Conservation (phyloP, 2,113 vertebrate species). For the Danio rerio region DNA sequence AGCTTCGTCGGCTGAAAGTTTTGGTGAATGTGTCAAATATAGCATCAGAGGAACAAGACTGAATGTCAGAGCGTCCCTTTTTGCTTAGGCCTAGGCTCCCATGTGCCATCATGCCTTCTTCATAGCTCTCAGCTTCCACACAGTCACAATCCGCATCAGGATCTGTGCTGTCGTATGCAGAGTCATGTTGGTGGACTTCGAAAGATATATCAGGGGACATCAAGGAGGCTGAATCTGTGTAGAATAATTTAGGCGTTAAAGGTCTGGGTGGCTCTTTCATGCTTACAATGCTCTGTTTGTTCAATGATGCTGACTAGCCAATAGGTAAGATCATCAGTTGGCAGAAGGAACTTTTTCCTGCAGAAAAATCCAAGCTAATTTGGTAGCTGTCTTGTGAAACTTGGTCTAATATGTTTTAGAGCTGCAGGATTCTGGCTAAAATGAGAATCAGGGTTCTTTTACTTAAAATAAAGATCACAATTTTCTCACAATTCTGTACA, state of each 20-base stretch:
- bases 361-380: not conserved
- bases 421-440: too few species aligned
- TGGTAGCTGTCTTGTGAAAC: not conserved
- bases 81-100: slow-evolving; percentile 33
- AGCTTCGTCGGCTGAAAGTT: slow-evolving; percentile 81
- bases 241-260: not conserved
- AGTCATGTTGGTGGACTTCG: slow-evolving; percentile 85
- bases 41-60: slow-evolving; percentile 62
- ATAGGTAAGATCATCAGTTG: not conserved
- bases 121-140: slow-evolving; percentile 15
- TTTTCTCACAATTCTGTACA: too few species aligned
- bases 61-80: not conserved
- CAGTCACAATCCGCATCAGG: slow-evolving; percentile 79
- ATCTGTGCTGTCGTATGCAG: slow-evolving; percentile 92
- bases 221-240: slow-evolving; percentile 72
- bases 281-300: not conserved
- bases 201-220: slow-evolving; percentile 33
- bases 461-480: too few species aligned
- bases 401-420: not conserved
- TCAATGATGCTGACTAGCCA: not conserved
- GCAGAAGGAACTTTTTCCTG: not conserved
- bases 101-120: not conserved
- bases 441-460: too few species aligned
- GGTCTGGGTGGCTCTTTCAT: not conserved
- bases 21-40: slow-evolving; percentile 65